These are phyloP conservation scores for Trochalopteron elliotii DNA, from an alignment of 2,113 vertebrate genomes.

Conservation along the genomic window DNA sequence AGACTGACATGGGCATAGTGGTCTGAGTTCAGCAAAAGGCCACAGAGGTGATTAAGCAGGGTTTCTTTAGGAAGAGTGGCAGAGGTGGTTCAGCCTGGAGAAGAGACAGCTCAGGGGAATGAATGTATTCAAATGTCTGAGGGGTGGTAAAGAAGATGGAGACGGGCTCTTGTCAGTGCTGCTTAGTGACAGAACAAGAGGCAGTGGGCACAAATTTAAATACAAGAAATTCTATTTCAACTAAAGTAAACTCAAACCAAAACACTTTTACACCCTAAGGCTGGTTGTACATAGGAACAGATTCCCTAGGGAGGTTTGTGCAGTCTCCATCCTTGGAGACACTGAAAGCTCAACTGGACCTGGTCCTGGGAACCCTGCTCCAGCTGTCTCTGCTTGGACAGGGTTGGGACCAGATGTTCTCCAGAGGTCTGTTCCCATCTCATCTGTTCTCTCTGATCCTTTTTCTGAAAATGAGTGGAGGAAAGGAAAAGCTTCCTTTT, in stretches of 20 bases:
- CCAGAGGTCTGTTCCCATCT: neutral
- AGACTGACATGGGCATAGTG: neutral
- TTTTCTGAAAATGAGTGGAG: neutral
- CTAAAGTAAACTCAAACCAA: neutral
- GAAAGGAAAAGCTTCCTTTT: neutral
- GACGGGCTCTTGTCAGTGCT: neutral
- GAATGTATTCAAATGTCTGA: neutral
- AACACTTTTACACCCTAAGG: neutral
- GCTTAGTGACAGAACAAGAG: neutral
- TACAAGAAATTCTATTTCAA: neutral
- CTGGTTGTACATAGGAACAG: neutral
- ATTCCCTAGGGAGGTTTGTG: neutral
- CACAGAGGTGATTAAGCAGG: neutral
- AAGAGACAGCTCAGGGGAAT: accelerated
- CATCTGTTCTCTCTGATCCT: neutral
- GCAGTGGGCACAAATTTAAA: neutral
- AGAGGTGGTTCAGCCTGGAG: neutral
- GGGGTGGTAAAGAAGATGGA: neutral
- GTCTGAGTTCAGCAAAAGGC: neutral
- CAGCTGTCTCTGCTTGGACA: neutral
- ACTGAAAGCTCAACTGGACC: neutral
- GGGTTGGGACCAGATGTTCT: neutral
- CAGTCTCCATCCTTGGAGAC: neutral
- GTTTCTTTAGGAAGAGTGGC: neutral
- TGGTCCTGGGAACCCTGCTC: neutral